Conservation (phyloP, 2,888 invertebrate genomes). For the Serrognathus titanus region DNA sequence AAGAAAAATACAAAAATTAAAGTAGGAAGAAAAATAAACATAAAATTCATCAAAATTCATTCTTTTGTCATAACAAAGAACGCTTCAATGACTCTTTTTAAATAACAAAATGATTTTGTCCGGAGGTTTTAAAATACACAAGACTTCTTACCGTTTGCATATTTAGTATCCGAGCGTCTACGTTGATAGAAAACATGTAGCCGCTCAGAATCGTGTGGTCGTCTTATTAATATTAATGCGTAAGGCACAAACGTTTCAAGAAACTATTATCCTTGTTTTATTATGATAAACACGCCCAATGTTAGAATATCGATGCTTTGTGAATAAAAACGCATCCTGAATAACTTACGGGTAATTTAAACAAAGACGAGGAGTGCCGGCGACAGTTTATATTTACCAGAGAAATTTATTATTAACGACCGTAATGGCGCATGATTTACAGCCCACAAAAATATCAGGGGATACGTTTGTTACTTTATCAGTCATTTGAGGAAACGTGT, state of each 20-base stretch:
- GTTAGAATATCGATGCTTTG: not conserved
- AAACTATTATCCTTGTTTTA: not conserved
- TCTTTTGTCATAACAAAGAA: too few relatives aligned
- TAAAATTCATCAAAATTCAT: too few relatives aligned
- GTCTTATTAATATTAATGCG: constrained; percentile 2
- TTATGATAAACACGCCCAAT: constrained; percentile 2
- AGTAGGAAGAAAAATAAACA: too few relatives aligned
- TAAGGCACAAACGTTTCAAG: not conserved
- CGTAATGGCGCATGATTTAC: too few relatives aligned
- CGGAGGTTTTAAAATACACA: not conserved
- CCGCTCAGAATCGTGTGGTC: not conserved
- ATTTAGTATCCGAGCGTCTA: not conserved
- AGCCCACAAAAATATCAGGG: too few relatives aligned
- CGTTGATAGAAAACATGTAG: not conserved
- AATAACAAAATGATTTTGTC: too few relatives aligned
- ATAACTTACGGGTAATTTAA: not conserved
- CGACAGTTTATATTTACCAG: not conserved
- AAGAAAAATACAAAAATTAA: too few relatives aligned
- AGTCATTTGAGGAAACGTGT: too few relatives aligned
- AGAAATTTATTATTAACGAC: too few relatives aligned
- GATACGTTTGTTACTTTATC: too few relatives aligned
- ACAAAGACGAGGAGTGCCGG: not conserved
- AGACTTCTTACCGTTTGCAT: not conserved
- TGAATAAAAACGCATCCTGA: constrained; percentile 2
- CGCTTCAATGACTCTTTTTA: too few relatives aligned